Percentiles rank a stretch among this genome's conserved stretches.
Conservation (phyloP, 2,797 vertebrate species). For the Garrulus glandarius region DNA sequence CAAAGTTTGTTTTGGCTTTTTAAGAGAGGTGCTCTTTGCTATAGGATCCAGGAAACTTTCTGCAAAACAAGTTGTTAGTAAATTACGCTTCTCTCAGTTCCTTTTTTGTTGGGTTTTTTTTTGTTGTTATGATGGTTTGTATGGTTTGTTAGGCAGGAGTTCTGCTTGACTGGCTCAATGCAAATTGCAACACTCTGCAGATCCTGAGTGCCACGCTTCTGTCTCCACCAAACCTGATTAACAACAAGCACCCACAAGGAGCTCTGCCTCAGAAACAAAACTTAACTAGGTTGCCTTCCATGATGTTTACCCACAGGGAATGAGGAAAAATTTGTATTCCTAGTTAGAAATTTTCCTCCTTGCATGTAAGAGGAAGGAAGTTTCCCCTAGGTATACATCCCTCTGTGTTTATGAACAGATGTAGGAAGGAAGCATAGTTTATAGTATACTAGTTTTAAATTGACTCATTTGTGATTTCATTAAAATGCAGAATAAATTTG, state of each 20-base stretch:
- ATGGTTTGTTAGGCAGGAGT: conserved; percentile 21
- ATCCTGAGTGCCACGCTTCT: not conserved
- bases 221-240: conserved; percentile 34
- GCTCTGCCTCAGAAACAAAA: not conserved
- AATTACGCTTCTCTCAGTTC: not conserved
- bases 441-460: conserved; percentile 48
- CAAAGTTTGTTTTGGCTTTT: not conserved
- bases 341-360: not conserved
- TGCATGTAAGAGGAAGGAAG: not conserved
- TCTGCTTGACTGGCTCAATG: not conserved
- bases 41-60: not conserved
- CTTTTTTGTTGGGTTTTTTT: not conserved
- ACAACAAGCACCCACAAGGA: not conserved
- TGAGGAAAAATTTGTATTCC: not conserved
- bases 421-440: conserved; percentile 48
- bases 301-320: conserved; percentile 15
- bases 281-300: conserved; percentile 10
- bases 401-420: conserved; percentile 45
- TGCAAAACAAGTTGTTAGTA: not conserved
- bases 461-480: conserved; percentile 63
- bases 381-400: conserved; percentile 23
- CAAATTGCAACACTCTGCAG: not conserved
- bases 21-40: not conserved
- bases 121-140: not conserved
- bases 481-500: conserved; percentile 59